These are phyloP conservation scores for Panthera leo DNA, from an alignment of 2,113 vertebrate species.

Conservation along the genomic window DNA sequence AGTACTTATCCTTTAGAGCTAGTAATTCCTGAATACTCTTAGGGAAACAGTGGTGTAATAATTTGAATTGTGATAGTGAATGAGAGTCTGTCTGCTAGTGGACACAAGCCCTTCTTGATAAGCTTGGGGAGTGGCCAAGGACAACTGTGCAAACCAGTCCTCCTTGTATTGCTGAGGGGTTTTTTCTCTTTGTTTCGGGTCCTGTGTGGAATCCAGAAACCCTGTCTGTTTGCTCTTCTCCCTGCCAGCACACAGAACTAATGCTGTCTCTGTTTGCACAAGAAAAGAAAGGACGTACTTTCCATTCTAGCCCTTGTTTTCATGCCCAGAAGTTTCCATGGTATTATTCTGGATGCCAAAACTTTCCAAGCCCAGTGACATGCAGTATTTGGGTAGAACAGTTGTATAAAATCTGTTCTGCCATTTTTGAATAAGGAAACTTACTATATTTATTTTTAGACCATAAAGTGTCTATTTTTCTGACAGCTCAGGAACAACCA, in stretches of 20 bases:
- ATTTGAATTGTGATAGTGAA: background rate
- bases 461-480: slow-evolving; percentile 53
- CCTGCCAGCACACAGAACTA: background rate
- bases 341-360: slow-evolving; percentile 45
- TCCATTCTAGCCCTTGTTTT: slow-evolving; percentile 59
- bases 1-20: background rate
- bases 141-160: slow-evolving; percentile 37
- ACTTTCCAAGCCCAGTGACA: slow-evolving; percentile 53
- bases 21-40: background rate
- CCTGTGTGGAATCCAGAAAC: background rate
- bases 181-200: background rate
- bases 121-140: slow-evolving; percentile 14
- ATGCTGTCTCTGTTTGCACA: slow-evolving; percentile 48
- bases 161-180: background rate
- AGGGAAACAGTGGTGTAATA: background rate
- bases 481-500: slow-evolving; percentile 61
- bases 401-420: slow-evolving; percentile 68
- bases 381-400: slow-evolving; percentile 29
- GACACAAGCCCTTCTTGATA: background rate
- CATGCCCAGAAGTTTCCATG: slow-evolving; percentile 58
- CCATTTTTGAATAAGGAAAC: slow-evolving; percentile 62
- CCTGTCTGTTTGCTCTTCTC: background rate
- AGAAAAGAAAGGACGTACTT: slow-evolving; percentile 30
- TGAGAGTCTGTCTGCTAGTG: background rate
- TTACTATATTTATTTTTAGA: slow-evolving; percentile 74